Conservation (phyloP, 2,113 vertebrate species). For the Eulacestoma nigropectus region DNA sequence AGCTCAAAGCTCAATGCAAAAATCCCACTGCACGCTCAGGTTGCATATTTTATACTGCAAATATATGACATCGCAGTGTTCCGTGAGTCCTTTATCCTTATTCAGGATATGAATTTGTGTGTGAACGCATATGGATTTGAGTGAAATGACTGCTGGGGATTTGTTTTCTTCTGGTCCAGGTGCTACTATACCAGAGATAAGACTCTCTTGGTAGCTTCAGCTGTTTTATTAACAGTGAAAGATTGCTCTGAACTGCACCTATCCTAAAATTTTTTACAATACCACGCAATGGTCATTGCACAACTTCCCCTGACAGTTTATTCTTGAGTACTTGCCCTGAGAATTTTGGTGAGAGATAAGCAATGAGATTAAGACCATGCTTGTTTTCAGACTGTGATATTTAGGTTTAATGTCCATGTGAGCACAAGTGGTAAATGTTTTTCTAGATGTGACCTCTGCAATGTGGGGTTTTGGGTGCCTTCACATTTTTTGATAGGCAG, state of each 20-base stretch:
- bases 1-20: background rate
- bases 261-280: background rate
- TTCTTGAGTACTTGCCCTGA: background rate
- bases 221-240: background rate
- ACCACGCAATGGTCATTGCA: background rate
- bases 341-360: background rate
- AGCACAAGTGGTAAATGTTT: background rate
- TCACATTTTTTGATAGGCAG: background rate
- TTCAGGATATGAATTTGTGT: background rate
- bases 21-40: background rate
- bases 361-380: background rate
- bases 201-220: background rate
- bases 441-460: background rate
- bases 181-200: background rate
- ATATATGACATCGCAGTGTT: background rate
- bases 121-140: background rate
- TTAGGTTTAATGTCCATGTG: background rate
- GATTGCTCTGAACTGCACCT: background rate
- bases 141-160: background rate
- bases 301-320: background rate
- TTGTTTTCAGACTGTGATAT: background rate
- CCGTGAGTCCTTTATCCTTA: background rate
- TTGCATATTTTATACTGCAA: background rate
- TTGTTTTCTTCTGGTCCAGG: background rate
- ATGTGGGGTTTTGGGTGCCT: background rate